These are phyloP conservation scores for Tychaedon coryphoeus DNA, from an alignment of 2,113 vertebrate genomes.

Conservation along the genomic window DNA sequence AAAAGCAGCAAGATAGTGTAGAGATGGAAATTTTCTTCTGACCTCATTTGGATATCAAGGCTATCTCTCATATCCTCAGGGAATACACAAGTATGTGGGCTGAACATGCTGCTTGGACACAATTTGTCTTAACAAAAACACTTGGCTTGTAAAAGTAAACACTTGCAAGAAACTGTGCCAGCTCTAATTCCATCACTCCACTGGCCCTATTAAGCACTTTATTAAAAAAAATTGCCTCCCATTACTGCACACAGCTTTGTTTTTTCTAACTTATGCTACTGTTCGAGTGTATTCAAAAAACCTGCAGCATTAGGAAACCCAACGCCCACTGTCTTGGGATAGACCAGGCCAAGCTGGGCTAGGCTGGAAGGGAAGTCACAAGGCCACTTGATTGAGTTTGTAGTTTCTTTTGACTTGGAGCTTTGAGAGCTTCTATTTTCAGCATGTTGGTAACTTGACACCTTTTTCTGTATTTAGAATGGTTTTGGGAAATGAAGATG, in stretches of 20 bases:
- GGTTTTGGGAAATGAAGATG: not conserved
- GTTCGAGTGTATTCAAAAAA: not conserved
- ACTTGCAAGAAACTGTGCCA: not conserved
- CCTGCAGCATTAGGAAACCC: not conserved
- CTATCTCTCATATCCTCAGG: not conserved
- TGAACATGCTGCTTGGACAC: not conserved
- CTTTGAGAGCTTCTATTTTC: not conserved
- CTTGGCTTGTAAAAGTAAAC: not conserved
- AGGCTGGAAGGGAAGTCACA: not conserved
- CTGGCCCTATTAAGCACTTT: not conserved
- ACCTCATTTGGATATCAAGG: slow-evolving; percentile 28
- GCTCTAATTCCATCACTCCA: not conserved
- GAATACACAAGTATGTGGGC: not conserved
- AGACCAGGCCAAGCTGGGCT: not conserved
- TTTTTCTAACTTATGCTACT: not conserved
- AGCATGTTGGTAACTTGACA: not conserved
- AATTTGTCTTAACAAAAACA: slow-evolving; percentile 15
- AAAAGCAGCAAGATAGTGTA: not conserved
- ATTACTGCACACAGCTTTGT: not conserved
- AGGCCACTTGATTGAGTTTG: not conserved
- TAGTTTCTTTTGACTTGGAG: not conserved
- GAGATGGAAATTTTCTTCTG: not conserved
- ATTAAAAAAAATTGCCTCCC: not conserved
- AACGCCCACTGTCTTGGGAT: not conserved
- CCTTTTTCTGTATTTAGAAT: not conserved